A percentile compares a stretch with the other conserved stretches of the same genome.
phyloP scores from a whole-genome alignment of 2,113 vertebrate genomes.

The Aegotheles bennettii region DNA sequence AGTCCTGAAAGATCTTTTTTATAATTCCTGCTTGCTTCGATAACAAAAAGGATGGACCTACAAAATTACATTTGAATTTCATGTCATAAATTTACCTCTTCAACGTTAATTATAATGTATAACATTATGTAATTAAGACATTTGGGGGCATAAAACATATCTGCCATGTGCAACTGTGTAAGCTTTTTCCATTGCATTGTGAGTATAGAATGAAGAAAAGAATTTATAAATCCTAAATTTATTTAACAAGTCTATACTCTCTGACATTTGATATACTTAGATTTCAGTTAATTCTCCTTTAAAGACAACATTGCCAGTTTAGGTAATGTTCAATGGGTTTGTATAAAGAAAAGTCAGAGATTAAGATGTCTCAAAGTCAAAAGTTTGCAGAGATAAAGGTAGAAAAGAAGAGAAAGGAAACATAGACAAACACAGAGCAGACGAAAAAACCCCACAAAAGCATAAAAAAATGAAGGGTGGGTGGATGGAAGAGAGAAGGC shows the following conservation, averaged over 20 bases:
- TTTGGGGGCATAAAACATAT: background rate
- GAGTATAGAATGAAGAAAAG: background rate
- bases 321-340: slow-evolving; percentile 19
- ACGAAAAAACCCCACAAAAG: background rate
- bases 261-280: background rate
- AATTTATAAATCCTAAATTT: background rate
- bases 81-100: background rate
- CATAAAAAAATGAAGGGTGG: background rate
- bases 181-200: background rate
- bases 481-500: background rate
- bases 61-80: background rate
- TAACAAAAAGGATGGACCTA: background rate
- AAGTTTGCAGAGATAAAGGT: background rate
- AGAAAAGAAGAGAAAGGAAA: background rate
- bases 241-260: background rate
- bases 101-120: background rate
- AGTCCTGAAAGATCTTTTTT: background rate
- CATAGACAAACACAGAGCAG: background rate
- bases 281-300: background rate
- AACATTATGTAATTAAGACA: background rate
- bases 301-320: slow-evolving; percentile 13
- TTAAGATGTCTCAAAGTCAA: background rate
- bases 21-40: background rate
- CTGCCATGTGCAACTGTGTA: background rate
- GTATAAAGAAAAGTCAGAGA: slow-evolving; percentile 34